A percentile compares a stretch with the other conserved stretches of the same genome.
These are phyloP conservation scores for Mola mola DNA, from an alignment of 2,113 vertebrate genomes.

Conservation along the genomic window DNA sequence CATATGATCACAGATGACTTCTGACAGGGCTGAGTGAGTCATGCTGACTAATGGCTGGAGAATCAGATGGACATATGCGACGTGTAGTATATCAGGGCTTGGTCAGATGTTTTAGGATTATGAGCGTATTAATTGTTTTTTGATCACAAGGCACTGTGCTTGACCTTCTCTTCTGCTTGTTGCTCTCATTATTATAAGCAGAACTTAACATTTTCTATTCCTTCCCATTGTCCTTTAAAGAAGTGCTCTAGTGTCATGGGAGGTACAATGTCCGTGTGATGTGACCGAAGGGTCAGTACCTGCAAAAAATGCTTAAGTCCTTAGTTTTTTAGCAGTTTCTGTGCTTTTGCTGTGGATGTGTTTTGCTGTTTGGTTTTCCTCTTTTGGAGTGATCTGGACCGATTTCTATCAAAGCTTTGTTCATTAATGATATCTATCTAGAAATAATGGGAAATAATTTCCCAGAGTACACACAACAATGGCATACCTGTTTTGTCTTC, in stretches of 20 bases:
- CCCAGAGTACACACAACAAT: no score
- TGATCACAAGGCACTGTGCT: constrained; percentile 36
- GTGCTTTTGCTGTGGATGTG: no score
- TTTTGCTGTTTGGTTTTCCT: neutral
- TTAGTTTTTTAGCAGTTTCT: no score
- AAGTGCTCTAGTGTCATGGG: neutral
- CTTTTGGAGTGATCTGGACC: neutral
- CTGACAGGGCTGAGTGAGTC: constrained; percentile 62
- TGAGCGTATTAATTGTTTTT: neutral
- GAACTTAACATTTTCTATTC: neutral
- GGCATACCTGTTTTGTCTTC: no score
- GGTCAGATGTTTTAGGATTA: constrained; percentile 52
- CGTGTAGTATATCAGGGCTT: constrained; percentile 63
- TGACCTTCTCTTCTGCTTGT: constrained; percentile 8
- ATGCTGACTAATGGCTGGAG: constrained; percentile 63
- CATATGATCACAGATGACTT: constrained; percentile 40
- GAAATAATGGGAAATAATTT: no score
- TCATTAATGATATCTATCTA: no score
- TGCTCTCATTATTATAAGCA: no score
- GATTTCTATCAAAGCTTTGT: no score
- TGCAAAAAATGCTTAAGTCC: no score
- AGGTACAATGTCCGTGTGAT: neutral
- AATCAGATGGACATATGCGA: constrained; percentile 58
- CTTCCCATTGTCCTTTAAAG: neutral
- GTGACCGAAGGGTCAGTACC: no score